A percentile compares a stretch with the other conserved stretches of the same genome.
Conservation (phyloP, 2,797 vertebrate species). For the Gambelia wislizenii region DNA sequence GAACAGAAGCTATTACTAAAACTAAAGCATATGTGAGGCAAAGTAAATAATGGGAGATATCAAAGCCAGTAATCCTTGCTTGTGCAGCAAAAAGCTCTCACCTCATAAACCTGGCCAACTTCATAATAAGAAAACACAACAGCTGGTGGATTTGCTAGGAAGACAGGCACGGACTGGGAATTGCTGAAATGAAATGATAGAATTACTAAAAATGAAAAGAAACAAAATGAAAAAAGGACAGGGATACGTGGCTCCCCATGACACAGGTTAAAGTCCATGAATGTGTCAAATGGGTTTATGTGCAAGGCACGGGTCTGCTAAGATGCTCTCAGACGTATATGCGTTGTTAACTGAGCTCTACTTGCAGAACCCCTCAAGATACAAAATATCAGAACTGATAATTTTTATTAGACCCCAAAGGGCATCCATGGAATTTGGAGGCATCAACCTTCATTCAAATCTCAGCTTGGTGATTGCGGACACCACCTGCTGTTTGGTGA, state of each 20-base stretch:
- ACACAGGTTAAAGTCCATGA: neutral
- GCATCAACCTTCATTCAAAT: neutral
- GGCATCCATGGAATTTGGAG: neutral
- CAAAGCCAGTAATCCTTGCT: neutral
- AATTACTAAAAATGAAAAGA: neutral
- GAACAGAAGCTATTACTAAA: neutral
- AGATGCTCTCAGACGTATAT: too few relatives aligned
- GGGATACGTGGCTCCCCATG: neutral
- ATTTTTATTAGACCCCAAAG: neutral
- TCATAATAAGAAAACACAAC: constrained; percentile 87
- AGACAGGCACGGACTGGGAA: constrained; percentile 80
- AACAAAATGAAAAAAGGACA: neutral
- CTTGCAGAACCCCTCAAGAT: neutral
- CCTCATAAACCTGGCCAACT: constrained; percentile 91
- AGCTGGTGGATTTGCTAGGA: constrained; percentile 86
- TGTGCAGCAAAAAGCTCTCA: constrained; percentile 64
- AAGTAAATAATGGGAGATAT: neutral
- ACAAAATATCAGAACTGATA: neutral
- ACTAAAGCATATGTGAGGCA: neutral
- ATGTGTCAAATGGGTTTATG: neutral
- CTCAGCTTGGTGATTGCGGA: neutral
- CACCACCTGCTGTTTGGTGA: neutral
- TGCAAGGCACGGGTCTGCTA: neutral
- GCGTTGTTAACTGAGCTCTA: neutral
- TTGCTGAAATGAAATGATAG: constrained; percentile 57